Conservation (phyloP, 1,140 invertebrate genomes). For the Neodiprion fabricii region DNA sequence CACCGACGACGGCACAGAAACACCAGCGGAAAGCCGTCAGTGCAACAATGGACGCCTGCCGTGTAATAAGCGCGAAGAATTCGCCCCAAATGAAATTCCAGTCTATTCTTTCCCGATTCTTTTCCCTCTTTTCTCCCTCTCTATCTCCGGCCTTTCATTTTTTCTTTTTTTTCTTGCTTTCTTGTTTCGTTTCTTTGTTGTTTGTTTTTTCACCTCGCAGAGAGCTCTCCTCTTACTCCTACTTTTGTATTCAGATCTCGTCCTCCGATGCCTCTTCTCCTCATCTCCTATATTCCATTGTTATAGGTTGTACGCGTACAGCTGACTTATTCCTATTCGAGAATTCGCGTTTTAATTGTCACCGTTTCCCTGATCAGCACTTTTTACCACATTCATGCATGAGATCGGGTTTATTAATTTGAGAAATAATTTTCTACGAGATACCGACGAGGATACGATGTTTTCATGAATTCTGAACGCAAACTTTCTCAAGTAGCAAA, state of each 20-base stretch:
- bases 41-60: constrained; percentile 12
- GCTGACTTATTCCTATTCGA: too few species aligned
- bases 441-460: too few species aligned
- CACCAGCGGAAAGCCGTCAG: neutral
- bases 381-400: too few species aligned
- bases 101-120: constrained; percentile 35
- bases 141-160: constrained; percentile 19
- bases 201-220: neutral
- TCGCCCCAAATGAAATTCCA: constrained; percentile 50
- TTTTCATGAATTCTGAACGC: too few species aligned
- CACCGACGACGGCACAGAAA: neutral
- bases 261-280: constrained; percentile 4
- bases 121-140: constrained; percentile 27
- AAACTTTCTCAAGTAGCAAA: too few species aligned
- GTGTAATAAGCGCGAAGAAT: constrained; percentile 51
- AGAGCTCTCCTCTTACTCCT: constrained; percentile 9
- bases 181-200: neutral
- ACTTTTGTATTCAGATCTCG: constrained; percentile 14
- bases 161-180: constrained; percentile 5
- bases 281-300: neutral
- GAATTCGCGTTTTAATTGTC: too few species aligned
- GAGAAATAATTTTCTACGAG: too few species aligned
- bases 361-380: too few species aligned
- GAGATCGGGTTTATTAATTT: too few species aligned
- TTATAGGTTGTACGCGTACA: too few species aligned